A percentile compares a stretch with the other conserved stretches of the same genome.
Conservation (phyloP, 2,797 vertebrate genomes). For the Rhynchotus rufescens region DNA sequence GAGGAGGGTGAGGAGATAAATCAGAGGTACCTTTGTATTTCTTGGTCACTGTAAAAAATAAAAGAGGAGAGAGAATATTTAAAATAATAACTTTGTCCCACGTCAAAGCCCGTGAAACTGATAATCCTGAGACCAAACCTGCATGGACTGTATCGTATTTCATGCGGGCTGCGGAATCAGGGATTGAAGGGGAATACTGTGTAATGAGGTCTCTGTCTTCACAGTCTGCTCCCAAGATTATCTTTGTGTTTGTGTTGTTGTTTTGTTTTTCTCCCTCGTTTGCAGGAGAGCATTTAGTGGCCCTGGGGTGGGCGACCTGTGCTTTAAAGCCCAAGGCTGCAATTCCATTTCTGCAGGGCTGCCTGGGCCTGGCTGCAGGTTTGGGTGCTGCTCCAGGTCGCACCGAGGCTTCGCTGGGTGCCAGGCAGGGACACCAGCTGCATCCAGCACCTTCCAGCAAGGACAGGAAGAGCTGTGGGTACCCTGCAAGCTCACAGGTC, state of each 20-base stretch:
- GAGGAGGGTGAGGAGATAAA: background rate
- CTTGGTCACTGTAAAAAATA: background rate
- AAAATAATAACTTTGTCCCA: background rate
- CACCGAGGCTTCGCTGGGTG: background rate
- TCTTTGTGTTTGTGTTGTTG: background rate
- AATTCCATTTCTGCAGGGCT: background rate
- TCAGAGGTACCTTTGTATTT: background rate
- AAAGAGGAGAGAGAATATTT: background rate
- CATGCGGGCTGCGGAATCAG: background rate
- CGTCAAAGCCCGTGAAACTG: background rate
- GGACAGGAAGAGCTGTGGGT: background rate
- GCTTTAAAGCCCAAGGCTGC: background rate
- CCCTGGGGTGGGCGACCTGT: too few species aligned
- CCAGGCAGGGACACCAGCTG: background rate
- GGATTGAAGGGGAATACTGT: background rate
- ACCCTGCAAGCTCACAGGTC: background rate
- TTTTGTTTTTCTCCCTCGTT: background rate
- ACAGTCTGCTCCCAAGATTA: background rate
- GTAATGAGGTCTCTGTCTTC: background rate
- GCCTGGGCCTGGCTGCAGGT: background rate
- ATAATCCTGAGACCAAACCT: background rate
- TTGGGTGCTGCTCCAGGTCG: background rate
- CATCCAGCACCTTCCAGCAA: background rate
- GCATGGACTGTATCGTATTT: background rate
- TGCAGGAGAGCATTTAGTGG: too few species aligned